phyloP scores from a whole-genome alignment of 53 echinoderm and acorn worm genomes.

The Holothuria leucospilota region DNA sequence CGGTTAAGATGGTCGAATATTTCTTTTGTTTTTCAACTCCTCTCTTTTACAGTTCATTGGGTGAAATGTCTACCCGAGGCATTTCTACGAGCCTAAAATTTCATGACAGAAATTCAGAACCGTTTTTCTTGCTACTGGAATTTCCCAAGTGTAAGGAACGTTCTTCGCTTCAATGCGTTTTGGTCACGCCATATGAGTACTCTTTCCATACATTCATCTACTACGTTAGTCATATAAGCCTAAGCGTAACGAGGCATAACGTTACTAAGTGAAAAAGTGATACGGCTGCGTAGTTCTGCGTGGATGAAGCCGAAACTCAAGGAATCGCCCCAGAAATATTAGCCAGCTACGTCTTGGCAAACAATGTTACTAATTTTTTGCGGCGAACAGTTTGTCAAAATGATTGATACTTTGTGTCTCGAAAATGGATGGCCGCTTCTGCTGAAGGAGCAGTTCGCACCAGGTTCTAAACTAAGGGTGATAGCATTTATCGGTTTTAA shows the following conservation, averaged over 20 bases:
- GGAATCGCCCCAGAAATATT: no score
- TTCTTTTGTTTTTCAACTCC: no score
- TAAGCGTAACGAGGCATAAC: conserved; percentile 46
- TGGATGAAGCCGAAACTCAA: background rate
- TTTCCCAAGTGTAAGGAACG: conserved; percentile 43
- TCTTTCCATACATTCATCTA: no score
- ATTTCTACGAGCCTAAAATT: conserved; percentile 40
- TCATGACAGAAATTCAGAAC: conserved; percentile 28
- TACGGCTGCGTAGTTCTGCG: conserved; percentile 20
- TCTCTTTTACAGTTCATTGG: no score
- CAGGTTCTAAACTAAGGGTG: no score
- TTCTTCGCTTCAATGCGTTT: conserved; percentile 17
- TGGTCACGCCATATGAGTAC: conserved; percentile 3
- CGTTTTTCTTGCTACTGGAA: conserved; percentile 29
- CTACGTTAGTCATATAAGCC: conserved; percentile 8
- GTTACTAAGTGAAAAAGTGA: conserved; percentile 43
- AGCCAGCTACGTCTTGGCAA: no score
- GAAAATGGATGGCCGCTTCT: no score
- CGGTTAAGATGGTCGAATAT: no score
- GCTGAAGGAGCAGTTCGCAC: no score
- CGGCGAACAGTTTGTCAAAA: background rate
- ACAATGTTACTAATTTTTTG: no score
- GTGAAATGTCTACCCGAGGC: conserved; percentile 1
- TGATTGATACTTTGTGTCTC: conserved; percentile 5
- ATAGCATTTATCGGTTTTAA: no score